phyloP scores from a whole-genome alignment of 2,888 invertebrate genomes.

The Hecatera dysodea region DNA sequence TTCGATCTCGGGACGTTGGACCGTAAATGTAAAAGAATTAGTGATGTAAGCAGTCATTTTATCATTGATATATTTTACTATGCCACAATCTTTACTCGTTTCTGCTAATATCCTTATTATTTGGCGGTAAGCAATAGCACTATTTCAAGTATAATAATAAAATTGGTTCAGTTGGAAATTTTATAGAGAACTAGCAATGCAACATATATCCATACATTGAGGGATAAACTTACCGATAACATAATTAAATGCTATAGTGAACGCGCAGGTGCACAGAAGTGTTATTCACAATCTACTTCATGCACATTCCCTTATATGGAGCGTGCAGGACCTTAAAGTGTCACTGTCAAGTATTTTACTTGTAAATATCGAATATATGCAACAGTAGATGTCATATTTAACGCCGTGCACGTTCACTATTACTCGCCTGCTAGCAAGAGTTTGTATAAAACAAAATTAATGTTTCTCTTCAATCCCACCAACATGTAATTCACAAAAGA shows the following conservation, averaged over 20 bases:
- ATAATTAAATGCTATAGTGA: not conserved
- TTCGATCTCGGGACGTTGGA: not conserved
- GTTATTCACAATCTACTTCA: too few relatives aligned
- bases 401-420: too few relatives aligned
- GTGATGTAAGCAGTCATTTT: conserved; percentile 13
- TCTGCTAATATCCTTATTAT: conserved; percentile 22
- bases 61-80: conserved; percentile 26
- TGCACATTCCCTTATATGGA: too few relatives aligned
- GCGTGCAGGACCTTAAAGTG: too few relatives aligned
- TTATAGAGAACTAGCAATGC: not conserved
- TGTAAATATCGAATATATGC: too few relatives aligned
- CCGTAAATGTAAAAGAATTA: conserved; percentile 5
- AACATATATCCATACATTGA: not conserved
- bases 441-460: not conserved
- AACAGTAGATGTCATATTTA: too few relatives aligned
- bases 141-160: not conserved
- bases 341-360: too few relatives aligned
- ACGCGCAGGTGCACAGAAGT: too few relatives aligned
- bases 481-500: not conserved
- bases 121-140: not conserved
- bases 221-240: not conserved
- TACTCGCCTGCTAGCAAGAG: not conserved
- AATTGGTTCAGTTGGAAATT: not conserved
- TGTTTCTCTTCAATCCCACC: not conserved
- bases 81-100: conserved; percentile 13